These are phyloP conservation scores for Hycleus phaleratus DNA, from an alignment of 1,140 invertebrate genomes.

Conservation along the genomic window DNA sequence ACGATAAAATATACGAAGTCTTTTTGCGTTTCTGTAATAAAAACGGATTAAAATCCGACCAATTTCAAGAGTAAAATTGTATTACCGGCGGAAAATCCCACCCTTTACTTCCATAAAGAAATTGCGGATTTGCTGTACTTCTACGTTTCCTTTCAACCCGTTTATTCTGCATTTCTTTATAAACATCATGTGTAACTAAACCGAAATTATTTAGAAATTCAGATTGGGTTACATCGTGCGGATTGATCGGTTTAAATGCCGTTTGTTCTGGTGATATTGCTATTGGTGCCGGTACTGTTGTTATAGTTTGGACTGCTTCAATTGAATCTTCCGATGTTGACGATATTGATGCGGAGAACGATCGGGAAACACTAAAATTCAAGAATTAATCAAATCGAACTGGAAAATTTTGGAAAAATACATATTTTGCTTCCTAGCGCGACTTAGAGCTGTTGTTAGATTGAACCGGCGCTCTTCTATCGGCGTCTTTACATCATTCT, in stretches of 20 bases:
- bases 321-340: constrained; percentile 33
- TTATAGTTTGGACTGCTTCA: constrained; percentile 4
- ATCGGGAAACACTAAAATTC: constrained; percentile 3
- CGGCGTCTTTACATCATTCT: constrained; percentile 26
- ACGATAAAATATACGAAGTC: constrained; percentile 41
- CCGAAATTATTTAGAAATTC: constrained; percentile 41
- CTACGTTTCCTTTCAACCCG: constrained; percentile 47
- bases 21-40: constrained; percentile 44
- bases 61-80: constrained; percentile 9
- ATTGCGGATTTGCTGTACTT: constrained; percentile 49
- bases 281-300: constrained; percentile 7
- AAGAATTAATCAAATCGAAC: neutral
- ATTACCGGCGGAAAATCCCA: constrained; percentile 28
- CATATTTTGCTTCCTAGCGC: constrained; percentile 39
- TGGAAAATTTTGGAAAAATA: constrained; percentile 23
- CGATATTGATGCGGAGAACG: constrained; percentile 15
- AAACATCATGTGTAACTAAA: constrained; percentile 42
- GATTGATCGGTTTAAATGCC: constrained; percentile 25
- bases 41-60: neutral
- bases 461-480: constrained; percentile 33
- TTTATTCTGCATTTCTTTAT: constrained; percentile 45
- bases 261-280: constrained; percentile 26
- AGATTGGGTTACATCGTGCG: constrained; percentile 31
- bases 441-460: constrained; percentile 30
- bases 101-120: constrained; percentile 44